phyloP scores from a whole-genome alignment of 35 echinoderm and acorn worm species.

The Diadema setosum region DNA sequence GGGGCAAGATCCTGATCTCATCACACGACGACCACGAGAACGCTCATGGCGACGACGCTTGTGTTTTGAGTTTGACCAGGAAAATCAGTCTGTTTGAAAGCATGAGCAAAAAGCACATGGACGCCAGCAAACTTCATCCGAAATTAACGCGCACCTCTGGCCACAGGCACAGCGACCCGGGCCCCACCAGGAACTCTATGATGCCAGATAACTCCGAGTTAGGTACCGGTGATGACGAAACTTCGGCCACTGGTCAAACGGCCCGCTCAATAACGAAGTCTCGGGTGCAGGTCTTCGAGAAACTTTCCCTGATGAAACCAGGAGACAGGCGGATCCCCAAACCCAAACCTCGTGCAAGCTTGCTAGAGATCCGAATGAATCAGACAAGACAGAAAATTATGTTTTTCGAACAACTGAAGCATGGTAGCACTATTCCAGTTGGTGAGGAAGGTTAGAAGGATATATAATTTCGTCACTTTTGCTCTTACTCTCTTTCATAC shows the following conservation, averaged over 20 bases:
- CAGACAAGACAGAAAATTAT: slow-evolving; percentile 48
- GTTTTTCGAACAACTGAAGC: slow-evolving; percentile 56
- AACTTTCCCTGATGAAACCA: neutral
- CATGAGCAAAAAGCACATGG: neutral
- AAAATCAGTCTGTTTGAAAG: slow-evolving; percentile 55
- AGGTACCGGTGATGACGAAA: neutral
- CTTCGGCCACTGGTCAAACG: neutral
- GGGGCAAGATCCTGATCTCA: neutral
- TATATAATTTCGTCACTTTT: too few species aligned
- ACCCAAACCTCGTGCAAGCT: slow-evolving; percentile 21
- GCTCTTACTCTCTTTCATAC: too few species aligned
- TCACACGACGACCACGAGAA: neutral
- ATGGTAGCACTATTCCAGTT: neutral
- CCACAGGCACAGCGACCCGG: neutral
- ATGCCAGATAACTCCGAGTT: neutral
- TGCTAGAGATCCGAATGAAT: slow-evolving; percentile 22
- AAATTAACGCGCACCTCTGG: neutral
- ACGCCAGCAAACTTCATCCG: neutral
- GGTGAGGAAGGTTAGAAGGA: neutral
- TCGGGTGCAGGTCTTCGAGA: slow-evolving; percentile 45
- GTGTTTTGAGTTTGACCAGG: slow-evolving; percentile 5
- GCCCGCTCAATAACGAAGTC: neutral
- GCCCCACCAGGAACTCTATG: neutral
- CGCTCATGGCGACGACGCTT: slow-evolving; percentile 4
- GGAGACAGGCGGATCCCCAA: neutral